phyloP scores from a whole-genome alignment of 2,113 vertebrate species.

The Malurus alboscapulatus region DNA sequence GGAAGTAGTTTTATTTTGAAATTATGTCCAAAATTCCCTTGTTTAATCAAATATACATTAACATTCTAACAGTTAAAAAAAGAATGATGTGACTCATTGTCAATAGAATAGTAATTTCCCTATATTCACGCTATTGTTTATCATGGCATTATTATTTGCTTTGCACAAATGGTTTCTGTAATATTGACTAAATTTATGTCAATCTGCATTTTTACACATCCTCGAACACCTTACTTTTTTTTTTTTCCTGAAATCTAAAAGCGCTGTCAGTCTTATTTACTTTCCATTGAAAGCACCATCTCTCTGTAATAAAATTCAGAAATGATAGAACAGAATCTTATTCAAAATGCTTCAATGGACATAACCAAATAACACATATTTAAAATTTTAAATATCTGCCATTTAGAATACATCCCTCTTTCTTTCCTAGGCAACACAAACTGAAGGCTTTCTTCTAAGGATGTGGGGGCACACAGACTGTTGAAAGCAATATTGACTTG shows the following conservation, averaged over 20 bases:
- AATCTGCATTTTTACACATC: constrained; percentile 38
- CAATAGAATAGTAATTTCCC: not conserved
- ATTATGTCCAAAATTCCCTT: not conserved
- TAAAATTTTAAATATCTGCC: not conserved
- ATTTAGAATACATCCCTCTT: not conserved
- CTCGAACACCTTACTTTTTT: not conserved
- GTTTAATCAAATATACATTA: not conserved
- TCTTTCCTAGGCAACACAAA: not conserved
- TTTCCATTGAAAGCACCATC: not conserved
- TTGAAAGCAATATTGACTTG: not conserved
- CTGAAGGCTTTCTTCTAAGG: not conserved
- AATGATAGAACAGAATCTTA: not conserved
- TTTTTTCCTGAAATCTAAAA: not conserved
- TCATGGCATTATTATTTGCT: not conserved
- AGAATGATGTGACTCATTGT: not conserved
- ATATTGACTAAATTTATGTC: constrained; percentile 37
- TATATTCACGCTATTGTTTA: not conserved
- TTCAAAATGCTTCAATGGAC: not conserved
- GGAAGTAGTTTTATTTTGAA: not conserved
- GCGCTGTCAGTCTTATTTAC: not conserved
- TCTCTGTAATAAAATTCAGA: not conserved
- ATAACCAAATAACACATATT: not conserved
- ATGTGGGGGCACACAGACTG: not conserved
- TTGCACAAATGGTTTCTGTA: constrained; percentile 16
- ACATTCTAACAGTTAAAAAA: not conserved